These are phyloP conservation scores for Aphelinus certus DNA, from an alignment of 1,140 invertebrate genomes.

Conservation along the genomic window DNA sequence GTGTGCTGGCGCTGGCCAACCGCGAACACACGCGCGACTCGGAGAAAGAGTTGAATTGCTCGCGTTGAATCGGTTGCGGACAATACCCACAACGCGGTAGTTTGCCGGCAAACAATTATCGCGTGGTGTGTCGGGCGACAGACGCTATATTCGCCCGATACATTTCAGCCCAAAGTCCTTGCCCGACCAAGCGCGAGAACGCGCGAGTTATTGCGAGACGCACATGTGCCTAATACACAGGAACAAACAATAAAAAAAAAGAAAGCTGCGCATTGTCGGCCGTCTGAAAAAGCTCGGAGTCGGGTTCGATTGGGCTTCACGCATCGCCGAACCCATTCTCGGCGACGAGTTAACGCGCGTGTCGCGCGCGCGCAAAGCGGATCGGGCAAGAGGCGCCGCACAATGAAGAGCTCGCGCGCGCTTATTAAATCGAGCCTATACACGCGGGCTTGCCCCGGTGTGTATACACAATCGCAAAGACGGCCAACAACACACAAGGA, in stretches of 20 bases:
- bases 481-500: no score
- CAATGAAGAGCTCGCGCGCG: constrained; percentile 10
- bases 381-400: background rate
- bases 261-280: no score
- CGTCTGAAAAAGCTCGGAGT: constrained; percentile 1
- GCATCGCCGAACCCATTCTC: constrained; percentile 46
- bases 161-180: background rate
- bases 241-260: no score
- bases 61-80: no score
- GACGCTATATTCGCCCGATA: no score
- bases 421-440: constrained; percentile 7
- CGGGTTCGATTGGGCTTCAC: constrained; percentile 28
- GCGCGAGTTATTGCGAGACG: background rate
- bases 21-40: no score
- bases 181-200: constrained; percentile 22
- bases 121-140: no score
- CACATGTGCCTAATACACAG: background rate
- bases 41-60: no score
- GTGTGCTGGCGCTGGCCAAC: no score
- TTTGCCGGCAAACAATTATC: no score
- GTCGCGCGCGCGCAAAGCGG: background rate
- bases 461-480: no score
- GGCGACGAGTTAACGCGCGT: background rate
- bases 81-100: no score
- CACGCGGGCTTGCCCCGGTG: background rate